Evolutionary conservation across 2,113 vertebrate species (phyloP).

Genomic region (Zapus hudsonius): DNA sequence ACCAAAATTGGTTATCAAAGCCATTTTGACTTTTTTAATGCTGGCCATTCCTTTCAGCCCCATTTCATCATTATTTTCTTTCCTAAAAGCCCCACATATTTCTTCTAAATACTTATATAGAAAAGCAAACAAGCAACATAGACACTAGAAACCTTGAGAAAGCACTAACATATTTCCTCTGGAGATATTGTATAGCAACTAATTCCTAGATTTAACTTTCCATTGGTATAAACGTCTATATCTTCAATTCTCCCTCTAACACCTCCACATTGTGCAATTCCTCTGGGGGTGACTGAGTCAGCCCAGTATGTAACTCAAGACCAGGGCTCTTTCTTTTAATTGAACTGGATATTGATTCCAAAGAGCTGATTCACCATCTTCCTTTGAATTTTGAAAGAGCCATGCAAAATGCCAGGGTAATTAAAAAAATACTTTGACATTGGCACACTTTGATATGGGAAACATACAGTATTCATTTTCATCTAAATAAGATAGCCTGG

Average conservation of each 20-base stretch:
- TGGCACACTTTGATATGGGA: neutral
- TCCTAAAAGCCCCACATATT: neutral
- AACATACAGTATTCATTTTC: neutral
- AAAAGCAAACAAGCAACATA: neutral
- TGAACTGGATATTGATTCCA: conserved; percentile 6
- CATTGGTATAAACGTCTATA: neutral
- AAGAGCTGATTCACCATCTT: conserved; percentile 1
- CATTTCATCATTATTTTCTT: neutral
- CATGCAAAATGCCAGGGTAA: neutral
- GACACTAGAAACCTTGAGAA: neutral
- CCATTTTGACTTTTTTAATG: conserved; percentile 17
- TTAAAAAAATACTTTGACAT: neutral
- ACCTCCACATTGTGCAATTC: neutral
- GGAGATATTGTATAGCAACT: neutral
- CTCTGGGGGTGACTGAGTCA: conserved; percentile 14
- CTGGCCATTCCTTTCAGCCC: neutral
- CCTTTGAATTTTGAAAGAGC: neutral
- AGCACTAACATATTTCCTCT: neutral
- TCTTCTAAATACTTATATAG: neutral
- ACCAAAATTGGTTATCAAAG: neutral
- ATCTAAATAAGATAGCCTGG: neutral
- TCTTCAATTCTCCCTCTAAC: neutral
- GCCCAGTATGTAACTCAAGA: conserved; percentile 43
- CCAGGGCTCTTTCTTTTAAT: conserved; percentile 1
- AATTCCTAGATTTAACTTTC: neutral